Conservation (phyloP, 2,113 vertebrate species). For the Salvelinus fontinalis region DNA sequence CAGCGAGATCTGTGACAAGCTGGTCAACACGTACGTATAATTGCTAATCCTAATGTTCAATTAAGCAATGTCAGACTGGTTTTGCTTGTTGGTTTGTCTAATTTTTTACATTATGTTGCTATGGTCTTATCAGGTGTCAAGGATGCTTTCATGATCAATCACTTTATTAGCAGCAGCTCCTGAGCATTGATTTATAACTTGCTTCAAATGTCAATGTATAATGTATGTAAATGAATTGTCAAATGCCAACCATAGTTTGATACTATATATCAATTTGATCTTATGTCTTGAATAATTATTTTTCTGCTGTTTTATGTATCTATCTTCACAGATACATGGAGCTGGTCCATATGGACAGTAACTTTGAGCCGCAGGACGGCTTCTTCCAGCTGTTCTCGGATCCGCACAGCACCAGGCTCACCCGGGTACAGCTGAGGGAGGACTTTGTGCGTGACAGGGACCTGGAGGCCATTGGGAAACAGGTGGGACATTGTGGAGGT, state of each 20-base stretch:
- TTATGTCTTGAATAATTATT: neutral
- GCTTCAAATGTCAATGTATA: too few relatives aligned
- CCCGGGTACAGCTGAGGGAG: constrained; percentile 87
- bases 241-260: too few relatives aligned
- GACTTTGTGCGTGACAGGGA: constrained; percentile 91
- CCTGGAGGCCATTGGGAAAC: constrained; percentile 91
- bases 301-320: neutral
- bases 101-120: neutral
- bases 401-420: constrained; percentile 90
- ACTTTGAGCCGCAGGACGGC: constrained; percentile 88
- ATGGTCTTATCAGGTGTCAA: too few relatives aligned
- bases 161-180: too few relatives aligned
- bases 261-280: neutral
- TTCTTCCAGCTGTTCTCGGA: constrained; percentile 97
- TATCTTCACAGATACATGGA: constrained; percentile 85
- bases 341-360: constrained; percentile 88
- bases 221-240: too few relatives aligned
- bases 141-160: too few relatives aligned
- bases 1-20: constrained; percentile 95
- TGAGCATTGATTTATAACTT: too few relatives aligned
- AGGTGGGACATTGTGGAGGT: constrained; percentile 71
- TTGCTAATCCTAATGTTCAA: neutral
- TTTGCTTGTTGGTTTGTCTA: neutral
- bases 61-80: neutral
- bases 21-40: constrained; percentile 87